A percentile compares a stretch with the other conserved stretches of the same genome.
Evolutionary conservation across 1,140 invertebrate species (phyloP).

Genomic region (Copidosoma floridanum): DNA sequence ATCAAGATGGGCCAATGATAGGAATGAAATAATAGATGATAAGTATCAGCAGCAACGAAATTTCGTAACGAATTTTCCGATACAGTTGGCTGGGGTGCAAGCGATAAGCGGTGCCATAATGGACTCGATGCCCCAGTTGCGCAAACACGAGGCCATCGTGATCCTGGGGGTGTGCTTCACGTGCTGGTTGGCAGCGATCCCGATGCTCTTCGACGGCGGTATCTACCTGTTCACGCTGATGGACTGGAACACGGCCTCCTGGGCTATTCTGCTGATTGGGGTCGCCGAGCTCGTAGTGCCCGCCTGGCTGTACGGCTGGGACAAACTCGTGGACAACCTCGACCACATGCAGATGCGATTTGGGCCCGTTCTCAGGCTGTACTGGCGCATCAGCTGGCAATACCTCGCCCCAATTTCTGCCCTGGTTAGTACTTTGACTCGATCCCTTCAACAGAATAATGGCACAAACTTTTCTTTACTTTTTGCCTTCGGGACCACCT

Average conservation of each 20-base stretch:
- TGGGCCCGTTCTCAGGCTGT: slow-evolving; percentile 50
- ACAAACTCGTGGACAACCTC: slow-evolving; percentile 59
- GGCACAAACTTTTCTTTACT: no score
- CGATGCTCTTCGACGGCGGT: slow-evolving; percentile 71
- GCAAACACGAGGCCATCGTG: slow-evolving; percentile 63
- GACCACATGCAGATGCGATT: slow-evolving; percentile 61
- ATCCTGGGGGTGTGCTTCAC: slow-evolving; percentile 61
- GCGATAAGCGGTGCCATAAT: slow-evolving; percentile 75
- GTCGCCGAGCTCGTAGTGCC: slow-evolving; percentile 68
- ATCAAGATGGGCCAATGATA: no score
- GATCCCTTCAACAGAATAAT: no score
- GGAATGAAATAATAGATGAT: no score
- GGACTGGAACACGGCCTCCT: slow-evolving; percentile 82
- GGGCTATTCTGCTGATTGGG: slow-evolving; percentile 76
- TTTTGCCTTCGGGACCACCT: no score
- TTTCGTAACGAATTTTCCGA: no score
- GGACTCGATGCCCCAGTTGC: slow-evolving; percentile 67
- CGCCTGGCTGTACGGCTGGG: slow-evolving; percentile 72
- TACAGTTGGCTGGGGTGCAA: slow-evolving; percentile 77
- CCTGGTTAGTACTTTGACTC: slow-evolving; percentile 60
- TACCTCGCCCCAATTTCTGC: slow-evolving; percentile 58
- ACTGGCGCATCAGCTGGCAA: slow-evolving; percentile 62
- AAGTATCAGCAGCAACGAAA: no score
- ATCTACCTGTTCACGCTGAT: slow-evolving; percentile 75
- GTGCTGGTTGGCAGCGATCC: slow-evolving; percentile 66